Evolutionary conservation across 2,113 vertebrate species (phyloP).

Genomic region (Leucosticte australis): DNA sequence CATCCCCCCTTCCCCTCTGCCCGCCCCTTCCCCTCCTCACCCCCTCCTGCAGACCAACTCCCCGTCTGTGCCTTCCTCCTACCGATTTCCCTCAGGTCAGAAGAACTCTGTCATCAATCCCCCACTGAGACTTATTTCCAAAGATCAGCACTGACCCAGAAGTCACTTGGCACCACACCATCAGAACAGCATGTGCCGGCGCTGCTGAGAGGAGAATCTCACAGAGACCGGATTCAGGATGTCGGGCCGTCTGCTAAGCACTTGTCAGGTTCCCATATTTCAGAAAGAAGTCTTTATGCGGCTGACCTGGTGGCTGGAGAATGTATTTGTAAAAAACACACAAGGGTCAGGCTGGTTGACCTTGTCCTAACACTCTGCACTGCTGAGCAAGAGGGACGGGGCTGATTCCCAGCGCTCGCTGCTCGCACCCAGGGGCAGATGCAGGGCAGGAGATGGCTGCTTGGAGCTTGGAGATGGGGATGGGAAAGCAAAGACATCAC

Average conservation of each 20-base stretch:
- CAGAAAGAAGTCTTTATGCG: not conserved
- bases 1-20: not conserved
- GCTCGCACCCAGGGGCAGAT: not conserved
- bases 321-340: slow-evolving; percentile 31
- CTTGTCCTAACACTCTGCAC: fast-evolving
- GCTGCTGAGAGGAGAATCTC: slow-evolving; percentile 50
- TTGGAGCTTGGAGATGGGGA: fast-evolving
- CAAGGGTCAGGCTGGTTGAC: not conserved
- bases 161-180: slow-evolving; percentile 57
- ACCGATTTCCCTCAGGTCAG: slow-evolving; percentile 63
- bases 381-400: not conserved
- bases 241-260: slow-evolving; percentile 56
- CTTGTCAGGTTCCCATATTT: slow-evolving; percentile 57
- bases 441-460: not conserved
- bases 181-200: slow-evolving; percentile 51
- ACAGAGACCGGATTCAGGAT: slow-evolving; percentile 54
- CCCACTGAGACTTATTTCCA: slow-evolving; percentile 69
- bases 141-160: slow-evolving; percentile 71
- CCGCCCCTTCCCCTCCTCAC: not conserved
- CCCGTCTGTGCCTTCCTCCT: slow-evolving; percentile 48
- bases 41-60: not conserved
- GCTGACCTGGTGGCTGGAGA: slow-evolving; percentile 38
- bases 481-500: not conserved
- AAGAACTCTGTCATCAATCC: slow-evolving; percentile 66
- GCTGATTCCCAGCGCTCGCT: not conserved